Conservation (phyloP, 2,797 vertebrate genomes). For the Chiloscyllium punctatum region DNA sequence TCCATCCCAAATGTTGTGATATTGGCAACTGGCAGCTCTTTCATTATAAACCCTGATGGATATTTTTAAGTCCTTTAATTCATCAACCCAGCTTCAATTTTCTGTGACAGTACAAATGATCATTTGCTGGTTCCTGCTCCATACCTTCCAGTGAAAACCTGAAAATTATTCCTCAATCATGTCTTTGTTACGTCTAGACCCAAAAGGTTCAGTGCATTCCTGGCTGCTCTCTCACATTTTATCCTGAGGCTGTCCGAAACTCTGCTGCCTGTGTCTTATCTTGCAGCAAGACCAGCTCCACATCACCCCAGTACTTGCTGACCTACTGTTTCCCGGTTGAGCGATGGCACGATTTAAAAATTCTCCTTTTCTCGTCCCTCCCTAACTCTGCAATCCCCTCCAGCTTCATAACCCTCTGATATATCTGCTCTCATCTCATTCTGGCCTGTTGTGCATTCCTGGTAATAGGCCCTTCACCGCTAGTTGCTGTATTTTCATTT, state of each 20-base stretch:
- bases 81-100: slow-evolving; percentile 8
- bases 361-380: no score
- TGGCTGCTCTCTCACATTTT: neutral
- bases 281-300: neutral
- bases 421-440: neutral
- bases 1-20: neutral
- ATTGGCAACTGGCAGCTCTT: neutral
- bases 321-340: no score
- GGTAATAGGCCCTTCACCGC: neutral
- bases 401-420: no score
- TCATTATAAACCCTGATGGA: neutral
- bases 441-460: neutral
- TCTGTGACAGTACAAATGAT: neutral
- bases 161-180: neutral
- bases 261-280: neutral
- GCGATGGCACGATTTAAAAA: neutral
- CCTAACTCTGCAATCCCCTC: neutral
- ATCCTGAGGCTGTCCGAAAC: neutral
- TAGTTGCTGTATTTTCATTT: neutral
- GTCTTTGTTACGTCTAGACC: neutral
- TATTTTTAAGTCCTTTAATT: neutral
- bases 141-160: neutral
- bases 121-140: neutral
- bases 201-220: neutral
- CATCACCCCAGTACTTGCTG: neutral